Evolutionary conservation across 2,888 invertebrate genomes (phyloP).

Genomic region (Nomada fabriciana): DNA sequence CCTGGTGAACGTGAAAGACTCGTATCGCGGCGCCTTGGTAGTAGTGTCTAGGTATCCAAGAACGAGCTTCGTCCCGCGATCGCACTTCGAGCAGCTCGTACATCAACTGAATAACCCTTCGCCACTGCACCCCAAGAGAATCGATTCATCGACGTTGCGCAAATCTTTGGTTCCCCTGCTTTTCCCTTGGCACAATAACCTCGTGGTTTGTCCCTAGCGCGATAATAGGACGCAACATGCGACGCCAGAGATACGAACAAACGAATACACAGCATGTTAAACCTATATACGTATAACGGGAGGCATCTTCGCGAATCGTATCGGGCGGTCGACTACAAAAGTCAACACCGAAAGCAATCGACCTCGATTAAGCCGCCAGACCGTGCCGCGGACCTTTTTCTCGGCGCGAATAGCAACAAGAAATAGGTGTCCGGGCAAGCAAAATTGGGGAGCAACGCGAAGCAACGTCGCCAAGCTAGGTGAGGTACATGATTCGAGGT

Average conservation of each 20-base stretch:
- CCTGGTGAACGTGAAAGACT: conserved; percentile 27
- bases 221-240: conserved; percentile 24
- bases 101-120: conserved; percentile 42
- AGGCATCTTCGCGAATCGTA: conserved; percentile 27
- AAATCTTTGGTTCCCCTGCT: conserved; percentile 40
- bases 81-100: background rate
- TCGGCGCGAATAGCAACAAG: conserved; percentile 20
- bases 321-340: conserved; percentile 18
- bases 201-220: conserved; percentile 2
- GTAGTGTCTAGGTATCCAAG: conserved; percentile 21
- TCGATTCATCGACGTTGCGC: conserved; percentile 61
- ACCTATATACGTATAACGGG: background rate
- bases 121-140: conserved; percentile 10
- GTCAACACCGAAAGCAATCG: conserved; percentile 25
- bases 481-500: conserved; percentile 44
- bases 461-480: conserved; percentile 33
- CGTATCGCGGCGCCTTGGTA: conserved; percentile 14
- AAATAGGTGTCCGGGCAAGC: conserved; percentile 27
- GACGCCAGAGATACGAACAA: conserved; percentile 5
- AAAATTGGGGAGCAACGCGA: conserved; percentile 42
- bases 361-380: conserved; percentile 21
- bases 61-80: conserved; percentile 19
- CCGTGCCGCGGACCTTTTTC: background rate
- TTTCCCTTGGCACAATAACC: conserved; percentile 61
- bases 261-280: conserved; percentile 14